These are phyloP conservation scores for Sisyra terminalis DNA, from an alignment of 2,888 invertebrate species.

Conservation along the genomic window DNA sequence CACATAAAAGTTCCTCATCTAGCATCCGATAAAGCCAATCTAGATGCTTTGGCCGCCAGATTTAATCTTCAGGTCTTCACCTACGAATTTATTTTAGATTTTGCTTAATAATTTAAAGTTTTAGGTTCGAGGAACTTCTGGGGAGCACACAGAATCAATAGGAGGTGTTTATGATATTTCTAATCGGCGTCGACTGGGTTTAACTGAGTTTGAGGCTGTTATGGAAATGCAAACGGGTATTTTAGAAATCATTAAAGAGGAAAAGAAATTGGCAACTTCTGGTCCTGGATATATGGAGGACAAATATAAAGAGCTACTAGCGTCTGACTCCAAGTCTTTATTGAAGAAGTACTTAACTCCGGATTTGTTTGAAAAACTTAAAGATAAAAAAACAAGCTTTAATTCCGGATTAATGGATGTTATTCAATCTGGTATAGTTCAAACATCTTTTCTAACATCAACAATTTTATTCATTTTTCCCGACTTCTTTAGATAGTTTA, in stretches of 20 bases:
- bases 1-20: constrained; percentile 36
- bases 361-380: constrained; percentile 80
- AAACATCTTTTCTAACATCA: no score
- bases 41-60: constrained; percentile 30
- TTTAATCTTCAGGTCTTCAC: constrained; percentile 24
- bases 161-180: constrained; percentile 33
- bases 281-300: constrained; percentile 82
- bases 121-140: constrained; percentile 21
- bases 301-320: constrained; percentile 73
- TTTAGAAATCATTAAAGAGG: constrained; percentile 8
- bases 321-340: constrained; percentile 86
- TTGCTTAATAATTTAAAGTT: neutral
- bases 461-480: neutral
- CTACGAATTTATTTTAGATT: neutral
- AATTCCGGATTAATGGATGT: constrained; percentile 86
- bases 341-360: constrained; percentile 90
- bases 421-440: constrained; percentile 70
- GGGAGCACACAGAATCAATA: constrained; percentile 30
- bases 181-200: constrained; percentile 32
- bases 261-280: constrained; percentile 2
- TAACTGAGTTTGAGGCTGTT: constrained; percentile 32
- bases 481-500: neutral
- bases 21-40: constrained; percentile 22
- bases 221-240: constrained; percentile 30
- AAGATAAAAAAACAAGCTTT: constrained; percentile 85